Conservation (phyloP, 2,888 invertebrate species). For the Drosophila quinaria region DNA sequence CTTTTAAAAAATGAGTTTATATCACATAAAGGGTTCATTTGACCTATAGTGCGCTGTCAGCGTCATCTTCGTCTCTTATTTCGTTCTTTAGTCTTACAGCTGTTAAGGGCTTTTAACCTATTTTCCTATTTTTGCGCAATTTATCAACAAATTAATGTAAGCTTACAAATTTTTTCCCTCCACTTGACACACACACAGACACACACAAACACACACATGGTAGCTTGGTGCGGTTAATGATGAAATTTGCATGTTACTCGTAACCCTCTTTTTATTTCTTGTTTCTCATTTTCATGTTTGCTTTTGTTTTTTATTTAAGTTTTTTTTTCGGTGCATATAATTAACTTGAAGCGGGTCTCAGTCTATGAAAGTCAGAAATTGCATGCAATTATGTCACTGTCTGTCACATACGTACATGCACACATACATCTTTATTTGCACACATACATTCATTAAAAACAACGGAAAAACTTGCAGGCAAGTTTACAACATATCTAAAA, state of each 20-base stretch:
- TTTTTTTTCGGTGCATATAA: conserved; percentile 66
- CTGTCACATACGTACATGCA: conserved; percentile 2
- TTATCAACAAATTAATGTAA: conserved; percentile 79
- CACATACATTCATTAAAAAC: neutral
- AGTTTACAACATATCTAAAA: conserved; percentile 38
- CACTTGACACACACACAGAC: conserved; percentile 52
- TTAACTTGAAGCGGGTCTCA: conserved; percentile 74
- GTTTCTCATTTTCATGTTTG: conserved; percentile 41
- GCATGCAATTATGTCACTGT: conserved; percentile 60
- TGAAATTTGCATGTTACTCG: conserved; percentile 70
- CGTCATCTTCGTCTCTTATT: conserved; percentile 11
- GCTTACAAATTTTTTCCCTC: conserved; percentile 56
- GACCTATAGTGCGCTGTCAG: too few species aligned
- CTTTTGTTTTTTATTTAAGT: conserved; percentile 14
- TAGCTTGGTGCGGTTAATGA: conserved; percentile 33
- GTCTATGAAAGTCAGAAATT: conserved; percentile 52
- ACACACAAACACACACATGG: conserved; percentile 8
- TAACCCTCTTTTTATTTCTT: conserved; percentile 37
- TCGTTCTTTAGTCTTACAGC: conserved; percentile 34
- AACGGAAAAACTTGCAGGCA: conserved; percentile 18
- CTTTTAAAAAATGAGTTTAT: too few species aligned
- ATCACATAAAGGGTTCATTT: too few species aligned
- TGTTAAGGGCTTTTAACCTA: conserved; percentile 76
- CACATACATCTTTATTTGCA: neutral
- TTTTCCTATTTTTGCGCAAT: conserved; percentile 70